Conservation (phyloP, 2,797 vertebrate species). For the Megaceryle alcyon region DNA sequence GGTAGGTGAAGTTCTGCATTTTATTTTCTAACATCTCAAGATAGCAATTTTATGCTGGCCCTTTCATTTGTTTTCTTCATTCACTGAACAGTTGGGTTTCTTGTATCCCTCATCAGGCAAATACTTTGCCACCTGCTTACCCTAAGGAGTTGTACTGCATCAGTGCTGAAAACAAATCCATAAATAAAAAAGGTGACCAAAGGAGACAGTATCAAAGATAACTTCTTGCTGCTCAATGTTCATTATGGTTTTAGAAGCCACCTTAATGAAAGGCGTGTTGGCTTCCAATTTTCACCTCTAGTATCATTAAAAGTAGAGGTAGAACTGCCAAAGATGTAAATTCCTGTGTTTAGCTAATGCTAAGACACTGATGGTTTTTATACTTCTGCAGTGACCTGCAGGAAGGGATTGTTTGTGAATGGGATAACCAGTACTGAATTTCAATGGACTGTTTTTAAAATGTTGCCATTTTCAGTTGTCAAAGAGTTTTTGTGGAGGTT, state of each 20-base stretch:
- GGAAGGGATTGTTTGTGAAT: background rate
- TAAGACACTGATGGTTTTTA: background rate
- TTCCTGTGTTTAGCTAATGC: background rate
- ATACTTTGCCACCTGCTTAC: background rate
- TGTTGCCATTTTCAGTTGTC: background rate
- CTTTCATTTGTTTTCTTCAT: background rate
- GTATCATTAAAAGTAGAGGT: background rate
- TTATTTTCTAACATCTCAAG: conserved; percentile 30
- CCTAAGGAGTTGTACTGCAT: background rate
- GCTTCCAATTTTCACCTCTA: background rate
- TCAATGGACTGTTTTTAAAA: background rate
- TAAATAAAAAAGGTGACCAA: background rate
- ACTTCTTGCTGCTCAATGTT: background rate
- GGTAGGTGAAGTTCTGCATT: conserved; percentile 44
- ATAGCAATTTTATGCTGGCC: background rate
- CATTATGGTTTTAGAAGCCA: background rate
- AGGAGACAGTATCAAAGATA: background rate
- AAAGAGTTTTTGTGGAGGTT: background rate
- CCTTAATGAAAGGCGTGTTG: background rate
- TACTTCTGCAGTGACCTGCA: background rate
- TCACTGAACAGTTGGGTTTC: background rate
- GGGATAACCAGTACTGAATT: background rate
- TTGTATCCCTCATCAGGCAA: background rate
- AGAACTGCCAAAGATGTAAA: background rate
- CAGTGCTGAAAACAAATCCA: background rate